Percentiles rank a stretch among this genome's conserved stretches.
These are phyloP conservation scores for Ditylenchus dipsaci DNA, from an alignment of 1,140 invertebrate genomes.

Conservation along the genomic window DNA sequence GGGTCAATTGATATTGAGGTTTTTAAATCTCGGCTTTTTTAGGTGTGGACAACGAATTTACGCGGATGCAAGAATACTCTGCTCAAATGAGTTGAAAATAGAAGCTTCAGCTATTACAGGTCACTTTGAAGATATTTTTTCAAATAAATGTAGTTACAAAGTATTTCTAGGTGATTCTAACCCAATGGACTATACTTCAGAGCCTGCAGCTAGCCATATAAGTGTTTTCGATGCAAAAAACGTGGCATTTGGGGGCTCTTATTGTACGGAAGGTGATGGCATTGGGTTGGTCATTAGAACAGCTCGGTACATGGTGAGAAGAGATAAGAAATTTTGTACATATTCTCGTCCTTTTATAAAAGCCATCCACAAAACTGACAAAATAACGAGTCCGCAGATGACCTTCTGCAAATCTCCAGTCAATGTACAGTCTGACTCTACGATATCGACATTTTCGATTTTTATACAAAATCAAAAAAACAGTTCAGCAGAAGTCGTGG, in stretches of 20 bases:
- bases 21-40: too few species aligned
- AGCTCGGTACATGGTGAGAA: conserved; percentile 54
- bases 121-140: too few species aligned
- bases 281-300: conserved; percentile 54
- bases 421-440: too few species aligned
- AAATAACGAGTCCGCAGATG: too few species aligned
- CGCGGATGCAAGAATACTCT: conserved; percentile 50
- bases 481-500: too few species aligned
- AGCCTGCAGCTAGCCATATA: conserved; percentile 39
- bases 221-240: conserved; percentile 52
- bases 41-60: conserved; percentile 48
- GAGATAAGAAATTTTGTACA: conserved; percentile 2
- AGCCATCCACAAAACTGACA: too few species aligned
- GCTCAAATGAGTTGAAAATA: conserved; percentile 62
- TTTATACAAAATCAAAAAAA: neutral
- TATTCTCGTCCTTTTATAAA: too few species aligned
- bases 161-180: conserved; percentile 20
- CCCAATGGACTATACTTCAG: conserved; percentile 41
- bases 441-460: too few species aligned
- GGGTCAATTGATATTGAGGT: too few species aligned
- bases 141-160: neutral
- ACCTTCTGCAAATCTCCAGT: too few species aligned
- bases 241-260: conserved; percentile 56
- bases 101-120: conserved; percentile 72
- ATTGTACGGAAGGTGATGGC: conserved; percentile 55